Conservation (phyloP, 2,113 vertebrate genomes). For the Kryptolebias marmoratus region DNA sequence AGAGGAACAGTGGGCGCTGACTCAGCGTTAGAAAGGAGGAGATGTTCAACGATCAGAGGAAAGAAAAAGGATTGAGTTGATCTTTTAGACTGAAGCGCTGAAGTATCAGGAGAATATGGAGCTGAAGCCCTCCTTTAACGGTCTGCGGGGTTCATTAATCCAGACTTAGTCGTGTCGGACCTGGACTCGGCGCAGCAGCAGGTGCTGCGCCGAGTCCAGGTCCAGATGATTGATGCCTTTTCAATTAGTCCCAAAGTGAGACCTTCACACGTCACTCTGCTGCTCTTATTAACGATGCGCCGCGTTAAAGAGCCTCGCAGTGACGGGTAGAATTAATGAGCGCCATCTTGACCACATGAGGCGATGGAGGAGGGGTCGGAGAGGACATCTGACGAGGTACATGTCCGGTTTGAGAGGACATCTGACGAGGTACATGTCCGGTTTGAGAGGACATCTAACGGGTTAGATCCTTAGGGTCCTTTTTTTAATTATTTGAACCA, state of each 20-base stretch:
- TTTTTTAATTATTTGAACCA: too few species aligned
- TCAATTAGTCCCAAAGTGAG: constrained; percentile 69
- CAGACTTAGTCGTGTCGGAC: constrained; percentile 46
- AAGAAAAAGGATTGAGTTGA: neutral
- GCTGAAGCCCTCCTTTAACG: neutral
- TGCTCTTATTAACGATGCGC: constrained; percentile 57
- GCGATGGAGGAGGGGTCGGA: constrained; percentile 1
- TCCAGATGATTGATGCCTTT: constrained; percentile 82
- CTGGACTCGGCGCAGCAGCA: constrained; percentile 79
- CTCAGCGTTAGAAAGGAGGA: too few species aligned
- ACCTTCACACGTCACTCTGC: constrained; percentile 60
- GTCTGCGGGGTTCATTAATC: constrained; percentile 44
- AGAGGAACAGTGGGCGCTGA: too few species aligned
- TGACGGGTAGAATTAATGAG: constrained; percentile 42
- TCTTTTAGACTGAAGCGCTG: too few species aligned
- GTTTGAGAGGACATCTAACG: too few species aligned
- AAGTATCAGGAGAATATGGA: too few species aligned
- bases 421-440: too few species aligned
- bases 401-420: too few species aligned
- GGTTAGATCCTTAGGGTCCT: too few species aligned
- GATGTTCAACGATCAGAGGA: neutral
- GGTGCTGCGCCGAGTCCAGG: constrained; percentile 79
- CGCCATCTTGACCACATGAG: constrained; percentile 27
- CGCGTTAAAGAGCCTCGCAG: constrained; percentile 31
- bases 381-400: neutral